These are phyloP conservation scores for Ditylenchus weischeri DNA, from an alignment of 2,888 invertebrate species.

Conservation along the genomic window DNA sequence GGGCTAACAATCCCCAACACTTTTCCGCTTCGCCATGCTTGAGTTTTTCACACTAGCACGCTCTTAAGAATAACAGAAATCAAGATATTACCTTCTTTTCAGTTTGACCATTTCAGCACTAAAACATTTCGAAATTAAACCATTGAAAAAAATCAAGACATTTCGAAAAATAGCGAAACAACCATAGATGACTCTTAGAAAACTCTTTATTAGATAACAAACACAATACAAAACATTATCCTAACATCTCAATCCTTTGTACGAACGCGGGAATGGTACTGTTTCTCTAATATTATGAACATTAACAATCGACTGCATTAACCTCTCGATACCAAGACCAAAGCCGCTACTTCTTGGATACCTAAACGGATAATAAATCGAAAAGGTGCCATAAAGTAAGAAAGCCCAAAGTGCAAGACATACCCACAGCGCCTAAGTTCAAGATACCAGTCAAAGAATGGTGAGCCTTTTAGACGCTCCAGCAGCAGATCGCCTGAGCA, in stretches of 20 bases:
- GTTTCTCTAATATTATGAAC: constrained; percentile 87
- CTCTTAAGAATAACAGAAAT: no score
- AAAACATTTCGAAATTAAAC: background rate
- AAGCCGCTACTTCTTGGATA: constrained; percentile 87
- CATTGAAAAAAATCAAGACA: background rate
- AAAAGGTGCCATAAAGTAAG: constrained; percentile 71
- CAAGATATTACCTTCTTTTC: background rate
- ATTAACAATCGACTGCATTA: constrained; percentile 70
- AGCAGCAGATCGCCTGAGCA: background rate
- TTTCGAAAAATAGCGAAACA: background rate
- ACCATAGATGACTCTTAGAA: background rate
- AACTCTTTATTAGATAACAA: constrained; percentile 21
- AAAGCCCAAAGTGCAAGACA: constrained; percentile 41
- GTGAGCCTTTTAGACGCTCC: background rate
- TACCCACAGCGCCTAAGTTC: constrained; percentile 9
- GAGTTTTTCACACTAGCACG: no score
- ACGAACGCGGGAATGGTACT: constrained; percentile 89
- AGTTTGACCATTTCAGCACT: background rate
- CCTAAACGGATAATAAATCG: constrained; percentile 58
- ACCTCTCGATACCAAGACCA: constrained; percentile 90
- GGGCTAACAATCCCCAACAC: no score
- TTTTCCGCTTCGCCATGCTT: no score
- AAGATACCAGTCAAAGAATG: constrained; percentile 3
- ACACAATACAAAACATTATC: constrained; percentile 33
- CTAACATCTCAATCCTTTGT: constrained; percentile 57